Percentiles rank a stretch among this genome's conserved stretches.
Evolutionary conservation across 2,113 vertebrate genomes (phyloP).

Genomic region (Nesoenas mayeri): DNA sequence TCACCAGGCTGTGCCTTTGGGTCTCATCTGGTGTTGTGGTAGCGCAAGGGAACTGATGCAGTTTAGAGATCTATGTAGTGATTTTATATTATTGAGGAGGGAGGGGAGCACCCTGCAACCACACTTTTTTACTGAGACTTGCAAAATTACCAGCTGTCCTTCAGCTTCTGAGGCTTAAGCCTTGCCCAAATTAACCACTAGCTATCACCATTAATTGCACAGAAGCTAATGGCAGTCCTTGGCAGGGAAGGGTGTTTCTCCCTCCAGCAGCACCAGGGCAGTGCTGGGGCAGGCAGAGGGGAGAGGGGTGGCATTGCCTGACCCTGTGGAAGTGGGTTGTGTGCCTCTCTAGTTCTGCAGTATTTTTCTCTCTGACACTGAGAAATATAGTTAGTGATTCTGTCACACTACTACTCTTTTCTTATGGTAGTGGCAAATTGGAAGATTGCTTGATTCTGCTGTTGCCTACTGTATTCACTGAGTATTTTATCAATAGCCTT

Average conservation of each 20-base stretch:
- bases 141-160: background rate
- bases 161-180: background rate
- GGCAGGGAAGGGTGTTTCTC: background rate
- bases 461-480: background rate
- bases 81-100: background rate
- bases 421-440: background rate
- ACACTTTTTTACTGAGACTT: background rate
- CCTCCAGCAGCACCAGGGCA: background rate
- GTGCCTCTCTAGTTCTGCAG: background rate
- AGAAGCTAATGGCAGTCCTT: background rate
- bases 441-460: background rate
- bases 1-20: background rate
- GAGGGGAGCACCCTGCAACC: accelerated
- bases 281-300: background rate
- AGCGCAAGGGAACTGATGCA: background rate
- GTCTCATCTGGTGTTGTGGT: no score
- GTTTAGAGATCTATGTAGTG: background rate
- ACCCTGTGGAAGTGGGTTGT: background rate
- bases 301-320: background rate
- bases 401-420: background rate
- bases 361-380: background rate
- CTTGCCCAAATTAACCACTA: background rate
- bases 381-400: background rate
- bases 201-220: background rate
- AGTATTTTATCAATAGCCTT: background rate